These are phyloP conservation scores for Crotalus viridis DNA, from an alignment of 2,113 vertebrate species.

Conservation along the genomic window DNA sequence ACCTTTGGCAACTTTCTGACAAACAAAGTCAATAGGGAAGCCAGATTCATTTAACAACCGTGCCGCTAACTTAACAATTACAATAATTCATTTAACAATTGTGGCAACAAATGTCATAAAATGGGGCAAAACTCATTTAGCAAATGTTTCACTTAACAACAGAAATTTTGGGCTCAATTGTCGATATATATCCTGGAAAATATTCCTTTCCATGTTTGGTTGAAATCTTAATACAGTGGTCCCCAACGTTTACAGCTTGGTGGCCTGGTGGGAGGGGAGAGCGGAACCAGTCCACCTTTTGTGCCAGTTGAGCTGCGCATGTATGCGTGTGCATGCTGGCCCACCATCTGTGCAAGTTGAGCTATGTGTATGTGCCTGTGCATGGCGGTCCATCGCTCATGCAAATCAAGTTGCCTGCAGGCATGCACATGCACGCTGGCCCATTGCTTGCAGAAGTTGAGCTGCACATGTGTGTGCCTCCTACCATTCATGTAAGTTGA, in stretches of 20 bases:
- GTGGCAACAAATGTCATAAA: neutral
- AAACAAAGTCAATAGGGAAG: neutral
- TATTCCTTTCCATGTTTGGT: neutral
- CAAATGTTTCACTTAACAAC: neutral
- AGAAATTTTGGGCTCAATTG: neutral
- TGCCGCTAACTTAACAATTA: neutral
- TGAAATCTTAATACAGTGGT: neutral
- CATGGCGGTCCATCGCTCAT: neutral
- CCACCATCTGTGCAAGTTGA: neutral
- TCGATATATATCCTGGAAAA: neutral
- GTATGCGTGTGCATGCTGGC: neutral
- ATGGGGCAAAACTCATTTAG: neutral
- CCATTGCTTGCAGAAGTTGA: neutral
- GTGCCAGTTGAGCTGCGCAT: too few relatives aligned
- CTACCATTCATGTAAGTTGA: rapidly evolving
- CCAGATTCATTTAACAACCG: neutral
- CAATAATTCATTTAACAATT: neutral
- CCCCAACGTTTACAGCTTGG: too few relatives aligned
- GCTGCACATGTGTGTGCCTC: neutral
- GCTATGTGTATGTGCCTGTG: rapidly evolving
- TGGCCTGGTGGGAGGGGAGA: too few relatives aligned
- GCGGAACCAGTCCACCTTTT: too few relatives aligned
- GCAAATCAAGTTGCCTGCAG: neutral
- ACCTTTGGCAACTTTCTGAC: neutral
- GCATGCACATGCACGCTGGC: neutral